phyloP scores from a whole-genome alignment of 2,888 invertebrate genomes.

The Eupithecia dodoneata region DNA sequence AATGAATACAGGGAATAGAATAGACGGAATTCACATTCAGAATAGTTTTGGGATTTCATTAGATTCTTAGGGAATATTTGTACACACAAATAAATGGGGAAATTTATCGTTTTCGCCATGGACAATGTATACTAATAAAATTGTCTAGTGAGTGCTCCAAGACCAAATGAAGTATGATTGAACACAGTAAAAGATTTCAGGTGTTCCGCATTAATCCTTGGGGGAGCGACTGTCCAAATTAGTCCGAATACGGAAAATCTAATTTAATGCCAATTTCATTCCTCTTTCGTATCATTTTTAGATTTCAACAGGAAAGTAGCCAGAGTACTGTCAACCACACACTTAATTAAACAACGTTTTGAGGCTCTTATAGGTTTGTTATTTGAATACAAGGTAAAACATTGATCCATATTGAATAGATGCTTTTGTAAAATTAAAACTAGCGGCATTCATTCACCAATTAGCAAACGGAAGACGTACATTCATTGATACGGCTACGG shows the following conservation, averaged over 20 bases:
- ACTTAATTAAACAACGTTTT: no score
- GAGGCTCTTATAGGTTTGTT: neutral
- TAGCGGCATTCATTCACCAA: slow-evolving; percentile 19
- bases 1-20: neutral
- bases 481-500: slow-evolving; percentile 13
- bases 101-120: neutral
- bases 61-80: neutral
- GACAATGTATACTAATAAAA: neutral
- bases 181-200: no score
- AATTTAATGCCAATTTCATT: no score
- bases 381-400: neutral
- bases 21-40: neutral
- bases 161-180: no score
- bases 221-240: no score
- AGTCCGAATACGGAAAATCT: no score
- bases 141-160: no score
- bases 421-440: neutral
- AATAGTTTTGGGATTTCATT: neutral
- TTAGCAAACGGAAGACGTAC: slow-evolving; percentile 28
- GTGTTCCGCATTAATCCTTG: no score
- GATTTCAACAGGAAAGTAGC: no score
- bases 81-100: no score
- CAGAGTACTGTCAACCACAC: no score
- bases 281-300: no score
- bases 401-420: neutral